Percentiles rank a stretch among this genome's conserved stretches.
These are phyloP conservation scores for Lepidothrix coronata DNA, from an alignment of 2,113 vertebrate genomes.

Conservation along the genomic window DNA sequence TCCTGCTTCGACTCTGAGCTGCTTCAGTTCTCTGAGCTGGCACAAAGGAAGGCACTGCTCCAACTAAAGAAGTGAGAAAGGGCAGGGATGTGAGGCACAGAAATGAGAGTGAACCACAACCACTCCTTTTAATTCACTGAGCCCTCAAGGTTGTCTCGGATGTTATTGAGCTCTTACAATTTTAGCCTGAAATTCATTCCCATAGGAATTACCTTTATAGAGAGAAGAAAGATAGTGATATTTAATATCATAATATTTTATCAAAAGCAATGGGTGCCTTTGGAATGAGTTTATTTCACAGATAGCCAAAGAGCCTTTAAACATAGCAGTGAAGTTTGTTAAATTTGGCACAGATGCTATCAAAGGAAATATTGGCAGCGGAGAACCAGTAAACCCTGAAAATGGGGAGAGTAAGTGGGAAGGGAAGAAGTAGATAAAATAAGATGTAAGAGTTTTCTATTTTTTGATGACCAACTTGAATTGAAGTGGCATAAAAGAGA, in stretches of 20 bases:
- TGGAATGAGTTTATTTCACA: background rate
- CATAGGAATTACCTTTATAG: background rate
- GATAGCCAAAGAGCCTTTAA: background rate
- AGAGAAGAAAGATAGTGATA: background rate
- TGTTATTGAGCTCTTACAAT: accelerated
- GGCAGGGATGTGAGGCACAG: background rate
- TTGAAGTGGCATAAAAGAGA: background rate
- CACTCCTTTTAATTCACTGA: background rate
- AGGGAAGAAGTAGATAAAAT: background rate
- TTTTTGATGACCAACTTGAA: background rate
- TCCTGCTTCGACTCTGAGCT: background rate
- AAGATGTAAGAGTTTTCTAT: background rate
- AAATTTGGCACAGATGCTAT: background rate
- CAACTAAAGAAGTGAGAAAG: background rate
- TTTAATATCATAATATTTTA: background rate
- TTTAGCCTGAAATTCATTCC: background rate
- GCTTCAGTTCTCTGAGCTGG: background rate
- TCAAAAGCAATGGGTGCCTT: background rate
- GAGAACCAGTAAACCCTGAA: background rate
- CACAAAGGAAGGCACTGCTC: background rate
- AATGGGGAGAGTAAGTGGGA: background rate
- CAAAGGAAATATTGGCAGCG: background rate
- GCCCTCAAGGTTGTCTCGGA: background rate
- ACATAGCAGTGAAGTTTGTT: background rate
- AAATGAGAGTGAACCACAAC: background rate